Evolutionary conservation across 1,140 invertebrate genomes (phyloP).

Genomic region (Archivesica marissinica): DNA sequence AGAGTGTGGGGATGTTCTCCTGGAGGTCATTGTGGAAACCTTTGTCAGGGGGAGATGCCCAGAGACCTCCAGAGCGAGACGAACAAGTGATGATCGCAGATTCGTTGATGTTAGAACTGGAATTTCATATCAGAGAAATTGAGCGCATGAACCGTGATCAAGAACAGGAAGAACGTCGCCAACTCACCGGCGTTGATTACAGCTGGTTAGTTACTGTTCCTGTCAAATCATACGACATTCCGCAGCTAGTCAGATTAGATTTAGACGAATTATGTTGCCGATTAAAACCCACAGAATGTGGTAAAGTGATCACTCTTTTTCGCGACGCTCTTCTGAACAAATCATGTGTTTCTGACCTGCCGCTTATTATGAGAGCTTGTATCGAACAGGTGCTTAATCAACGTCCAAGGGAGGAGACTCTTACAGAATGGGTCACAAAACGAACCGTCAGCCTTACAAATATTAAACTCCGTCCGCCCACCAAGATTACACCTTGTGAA

Average conservation of each 20-base stretch:
- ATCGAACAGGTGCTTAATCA: slow-evolving; percentile 75
- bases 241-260: slow-evolving; percentile 79
- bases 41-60: slow-evolving; percentile 62
- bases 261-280: slow-evolving; percentile 80
- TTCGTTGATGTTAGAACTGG: slow-evolving; percentile 76
- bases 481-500: slow-evolving; percentile 60
- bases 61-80: slow-evolving; percentile 71
- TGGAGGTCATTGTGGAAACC: slow-evolving; percentile 70
- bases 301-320: slow-evolving; percentile 77
- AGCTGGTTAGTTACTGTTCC: slow-evolving; percentile 78
- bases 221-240: slow-evolving; percentile 76
- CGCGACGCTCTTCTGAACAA: slow-evolving; percentile 75
- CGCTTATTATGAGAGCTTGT: slow-evolving; percentile 76
- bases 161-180: slow-evolving; percentile 70
- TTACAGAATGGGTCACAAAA: slow-evolving; percentile 76
- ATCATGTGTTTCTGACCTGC: slow-evolving; percentile 71
- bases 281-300: slow-evolving; percentile 75
- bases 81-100: slow-evolving; percentile 72
- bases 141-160: slow-evolving; percentile 63
- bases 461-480: slow-evolving; percentile 65
- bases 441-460: slow-evolving; percentile 73
- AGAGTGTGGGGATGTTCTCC: slow-evolving; percentile 61
- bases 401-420: slow-evolving; percentile 75
- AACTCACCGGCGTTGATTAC: slow-evolving; percentile 79
- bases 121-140: slow-evolving; percentile 76